phyloP scores from a whole-genome alignment of 1,140 invertebrate genomes.

The Pomacea maculata region DNA sequence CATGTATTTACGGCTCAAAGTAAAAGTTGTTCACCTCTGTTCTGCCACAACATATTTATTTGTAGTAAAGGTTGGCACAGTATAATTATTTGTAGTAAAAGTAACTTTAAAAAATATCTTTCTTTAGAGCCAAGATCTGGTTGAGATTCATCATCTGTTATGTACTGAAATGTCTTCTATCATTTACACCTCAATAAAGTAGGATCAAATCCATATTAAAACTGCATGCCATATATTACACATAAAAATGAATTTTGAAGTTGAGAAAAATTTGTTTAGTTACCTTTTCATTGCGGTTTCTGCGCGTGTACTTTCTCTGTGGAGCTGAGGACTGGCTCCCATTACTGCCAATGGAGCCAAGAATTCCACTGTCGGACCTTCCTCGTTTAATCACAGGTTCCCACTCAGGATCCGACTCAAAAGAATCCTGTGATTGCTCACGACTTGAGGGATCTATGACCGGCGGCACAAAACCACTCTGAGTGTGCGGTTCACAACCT shows the following conservation, averaged over 20 bases:
- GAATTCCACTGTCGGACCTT: constrained; percentile 3
- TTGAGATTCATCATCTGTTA: no score
- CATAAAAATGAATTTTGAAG: background rate
- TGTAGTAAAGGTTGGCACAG: no score
- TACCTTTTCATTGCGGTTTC: constrained; percentile 50
- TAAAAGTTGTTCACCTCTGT: no score
- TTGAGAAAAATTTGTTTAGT: background rate
- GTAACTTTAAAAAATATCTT: no score
- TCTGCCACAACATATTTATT: no score
- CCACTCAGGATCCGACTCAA: constrained; percentile 46
- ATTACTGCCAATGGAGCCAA: constrained; percentile 22
- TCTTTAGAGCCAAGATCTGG: no score
- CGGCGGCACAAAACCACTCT: constrained; percentile 91
- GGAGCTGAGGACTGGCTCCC: constrained; percentile 17
- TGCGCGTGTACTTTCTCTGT: constrained; percentile 43
- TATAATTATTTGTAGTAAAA: no score
- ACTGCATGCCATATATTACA: no score
- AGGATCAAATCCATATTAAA: no score
- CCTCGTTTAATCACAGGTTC: constrained; percentile 34
- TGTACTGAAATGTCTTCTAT: no score
- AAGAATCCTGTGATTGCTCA: constrained; percentile 46
- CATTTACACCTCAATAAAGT: no score
- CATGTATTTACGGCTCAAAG: no score
- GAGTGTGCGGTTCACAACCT: constrained; percentile 74
- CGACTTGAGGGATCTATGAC: constrained; percentile 70